Conservation (phyloP, 2,888 invertebrate genomes). For the Nephrocerus scutellatus region DNA sequence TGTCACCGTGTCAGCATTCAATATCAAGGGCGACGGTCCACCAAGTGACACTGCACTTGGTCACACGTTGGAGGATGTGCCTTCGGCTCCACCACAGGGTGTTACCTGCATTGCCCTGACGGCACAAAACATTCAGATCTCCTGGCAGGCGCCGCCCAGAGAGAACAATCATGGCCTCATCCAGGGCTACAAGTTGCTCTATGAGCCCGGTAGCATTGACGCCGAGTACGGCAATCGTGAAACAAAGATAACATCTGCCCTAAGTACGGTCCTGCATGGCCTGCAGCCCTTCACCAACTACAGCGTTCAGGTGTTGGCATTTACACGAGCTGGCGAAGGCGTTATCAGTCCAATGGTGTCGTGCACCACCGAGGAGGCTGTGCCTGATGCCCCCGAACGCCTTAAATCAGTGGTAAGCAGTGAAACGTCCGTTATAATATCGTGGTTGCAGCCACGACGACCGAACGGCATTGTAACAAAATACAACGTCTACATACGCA, state of each 20-base stretch:
- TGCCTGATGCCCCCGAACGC: conserved; percentile 55
- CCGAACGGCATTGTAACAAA: conserved; percentile 58
- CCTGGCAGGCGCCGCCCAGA: conserved; percentile 61
- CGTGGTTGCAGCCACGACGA: conserved; percentile 58
- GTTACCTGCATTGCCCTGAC: conserved; percentile 62
- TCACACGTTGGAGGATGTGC: conserved; percentile 51
- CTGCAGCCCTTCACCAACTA: conserved; percentile 59
- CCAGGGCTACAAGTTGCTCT: conserved; percentile 72
- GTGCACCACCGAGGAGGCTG: conserved; percentile 56
- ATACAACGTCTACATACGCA: conserved; percentile 56
- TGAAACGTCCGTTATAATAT: conserved; percentile 54
- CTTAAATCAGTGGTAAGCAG: conserved; percentile 57
- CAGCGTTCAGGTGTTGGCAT: conserved; percentile 57
- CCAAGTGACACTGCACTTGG: conserved; percentile 57
- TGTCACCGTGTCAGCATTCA: conserved; percentile 71
- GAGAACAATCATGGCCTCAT: conserved; percentile 61
- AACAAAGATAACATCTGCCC: conserved; percentile 51
- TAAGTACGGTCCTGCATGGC: conserved; percentile 52
- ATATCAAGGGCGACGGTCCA: conserved; percentile 72
- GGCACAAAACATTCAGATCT: conserved; percentile 64
- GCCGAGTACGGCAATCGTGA: conserved; percentile 46
- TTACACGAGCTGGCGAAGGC: conserved; percentile 58
- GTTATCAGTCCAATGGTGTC: conserved; percentile 51
- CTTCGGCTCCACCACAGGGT: conserved; percentile 61
- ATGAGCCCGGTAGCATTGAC: conserved; percentile 50